Evolutionary conservation across 2,888 invertebrate genomes (phyloP).

Genomic region (Folsomia candida): DNA sequence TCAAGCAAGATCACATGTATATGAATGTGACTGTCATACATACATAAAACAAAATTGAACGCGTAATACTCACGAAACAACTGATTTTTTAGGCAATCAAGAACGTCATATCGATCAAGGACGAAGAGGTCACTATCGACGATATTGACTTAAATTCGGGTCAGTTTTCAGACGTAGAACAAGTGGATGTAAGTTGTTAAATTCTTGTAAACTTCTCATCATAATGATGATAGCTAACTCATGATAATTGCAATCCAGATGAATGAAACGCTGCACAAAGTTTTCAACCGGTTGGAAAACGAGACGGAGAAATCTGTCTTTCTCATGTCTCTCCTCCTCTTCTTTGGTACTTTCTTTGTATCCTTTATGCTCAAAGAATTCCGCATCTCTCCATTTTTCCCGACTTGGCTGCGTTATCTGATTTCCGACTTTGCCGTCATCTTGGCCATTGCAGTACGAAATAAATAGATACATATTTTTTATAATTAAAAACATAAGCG

Average conservation of each 20-base stretch:
- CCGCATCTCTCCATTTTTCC: conserved; percentile 52
- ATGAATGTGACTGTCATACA: neutral
- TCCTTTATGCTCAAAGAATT: conserved; percentile 52
- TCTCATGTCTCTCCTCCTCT: conserved; percentile 41
- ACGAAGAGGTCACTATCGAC: neutral
- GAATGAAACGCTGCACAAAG: neutral
- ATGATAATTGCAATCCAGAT: too few relatives aligned
- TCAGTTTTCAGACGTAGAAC: too few relatives aligned
- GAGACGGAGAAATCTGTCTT: too few relatives aligned
- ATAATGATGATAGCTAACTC: too few relatives aligned
- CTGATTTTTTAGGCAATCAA: conserved; percentile 19
- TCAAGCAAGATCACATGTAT: too few relatives aligned
- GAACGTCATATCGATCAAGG: conserved; percentile 19
- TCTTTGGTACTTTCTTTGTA: conserved; percentile 54
- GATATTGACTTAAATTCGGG: neutral
- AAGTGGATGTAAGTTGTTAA: too few relatives aligned
- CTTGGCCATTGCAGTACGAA: conserved; percentile 54
- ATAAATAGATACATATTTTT: too few relatives aligned
- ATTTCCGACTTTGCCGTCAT: conserved; percentile 59
- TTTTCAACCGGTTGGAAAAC: too few relatives aligned
- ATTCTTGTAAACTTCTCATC: too few relatives aligned
- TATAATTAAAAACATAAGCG: too few relatives aligned
- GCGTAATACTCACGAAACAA: neutral
- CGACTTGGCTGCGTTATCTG: conserved; percentile 54
- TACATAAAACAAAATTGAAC: neutral